These are phyloP conservation scores for Hyposmocoma kahamanoa DNA, from an alignment of 1,140 invertebrate genomes.

Conservation along the genomic window DNA sequence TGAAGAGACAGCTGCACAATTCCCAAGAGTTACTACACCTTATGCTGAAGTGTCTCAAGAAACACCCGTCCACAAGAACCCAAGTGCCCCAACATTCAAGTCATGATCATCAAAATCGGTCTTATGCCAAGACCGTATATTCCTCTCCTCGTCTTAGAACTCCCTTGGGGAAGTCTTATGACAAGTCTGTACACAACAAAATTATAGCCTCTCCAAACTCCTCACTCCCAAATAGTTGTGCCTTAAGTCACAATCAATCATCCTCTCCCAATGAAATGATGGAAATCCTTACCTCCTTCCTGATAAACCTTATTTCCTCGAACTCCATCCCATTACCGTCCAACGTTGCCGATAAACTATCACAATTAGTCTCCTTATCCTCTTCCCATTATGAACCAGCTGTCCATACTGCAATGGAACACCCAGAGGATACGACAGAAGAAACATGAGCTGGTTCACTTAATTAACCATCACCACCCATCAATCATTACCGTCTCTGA, in stretches of 20 bases:
- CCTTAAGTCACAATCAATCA: background rate
- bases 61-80: background rate
- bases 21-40: background rate
- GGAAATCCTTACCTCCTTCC: background rate
- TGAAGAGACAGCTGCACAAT: background rate
- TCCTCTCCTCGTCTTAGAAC: background rate
- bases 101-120: too few species aligned
- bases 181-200: background rate
- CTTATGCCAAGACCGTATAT: background rate
- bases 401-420: conserved; percentile 14
- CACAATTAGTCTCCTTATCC: conserved; percentile 2
- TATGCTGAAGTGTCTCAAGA: background rate
- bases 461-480: background rate
- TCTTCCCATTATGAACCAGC: background rate
- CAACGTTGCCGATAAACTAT: conserved; percentile 10
- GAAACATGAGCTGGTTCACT: conserved; percentile 3
- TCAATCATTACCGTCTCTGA: background rate
- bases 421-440: conserved; percentile 6
- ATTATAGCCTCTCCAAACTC: background rate
- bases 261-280: background rate
- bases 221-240: conserved; percentile 2
- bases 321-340: conserved; percentile 7
- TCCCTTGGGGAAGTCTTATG: background rate
- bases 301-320: background rate
- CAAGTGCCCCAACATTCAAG: too few species aligned